Evolutionary conservation across 2,113 vertebrate species (phyloP), one percentile per base, ranked within the genome.

Genomic region (Brachypteracias leptosomus): DNA sequence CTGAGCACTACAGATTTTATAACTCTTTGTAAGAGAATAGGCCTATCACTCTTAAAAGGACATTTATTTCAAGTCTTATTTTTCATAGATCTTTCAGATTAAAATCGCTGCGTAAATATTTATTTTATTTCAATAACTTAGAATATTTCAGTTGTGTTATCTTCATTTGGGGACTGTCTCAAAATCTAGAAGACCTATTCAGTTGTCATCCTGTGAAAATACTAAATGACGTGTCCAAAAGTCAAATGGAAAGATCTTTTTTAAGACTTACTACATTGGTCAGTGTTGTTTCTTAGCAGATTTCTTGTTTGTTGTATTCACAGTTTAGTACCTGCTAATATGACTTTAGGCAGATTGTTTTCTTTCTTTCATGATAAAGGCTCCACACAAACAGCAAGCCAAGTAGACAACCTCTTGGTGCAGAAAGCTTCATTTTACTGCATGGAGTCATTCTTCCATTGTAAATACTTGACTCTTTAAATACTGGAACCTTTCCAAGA

Each of bases 401-500:
- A 78, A 83, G 62, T 13, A 85, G 74, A 35, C 80, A 86, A 61
- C 54, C 63, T 71, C 52, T 72, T 82, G 42, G 47, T 95, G 63
- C 65, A 61, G 25, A 95, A 47, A 63, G 72, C 49, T 74, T 86
- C 31, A 2, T 80, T 91, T 70, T 62, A 55, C 38, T 94, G 85
- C 40, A 70, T 77, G 72, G 79, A 88, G 80, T 78, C 63, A 88
- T 91, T 95, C 73, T 85, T 85, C 72, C 62, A 87, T 93, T 94
- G 72, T 89, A 89, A 79, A 85, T 93, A 88, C 79, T 85, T 90
- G 89, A 95, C 95, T 94, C 81, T 81, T 65, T 35, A 62, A 95
- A 83, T 70, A 62, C 85, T 97, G 95, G 95, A 93, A 92, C 33
- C 68, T 73, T 62, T 97, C 97, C 95, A 96, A 95, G 57, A 90